These are phyloP conservation scores for Gonioctena quinquepunctata DNA, from an alignment of 1,140 invertebrate genomes.

Conservation along the genomic window DNA sequence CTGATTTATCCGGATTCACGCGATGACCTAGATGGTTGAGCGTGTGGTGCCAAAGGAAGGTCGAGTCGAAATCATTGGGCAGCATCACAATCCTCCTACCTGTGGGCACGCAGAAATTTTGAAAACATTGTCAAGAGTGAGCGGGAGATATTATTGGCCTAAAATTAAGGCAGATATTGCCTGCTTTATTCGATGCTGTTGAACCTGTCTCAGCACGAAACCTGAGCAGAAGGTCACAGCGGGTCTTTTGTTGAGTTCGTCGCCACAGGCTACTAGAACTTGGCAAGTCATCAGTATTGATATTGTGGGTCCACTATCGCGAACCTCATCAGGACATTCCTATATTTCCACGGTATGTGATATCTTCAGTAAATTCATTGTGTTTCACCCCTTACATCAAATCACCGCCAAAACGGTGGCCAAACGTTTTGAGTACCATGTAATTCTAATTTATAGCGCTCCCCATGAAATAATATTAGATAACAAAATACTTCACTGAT, in stretches of 20 bases:
- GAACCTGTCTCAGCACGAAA: background rate
- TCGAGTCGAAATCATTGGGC: background rate
- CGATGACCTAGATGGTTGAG: slow-evolving; percentile 32
- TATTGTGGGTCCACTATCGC: slow-evolving; percentile 28
- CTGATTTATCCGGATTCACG: background rate
- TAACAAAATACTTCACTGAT: slow-evolving; percentile 14
- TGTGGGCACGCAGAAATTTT: slow-evolving; percentile 9
- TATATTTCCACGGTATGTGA: slow-evolving; percentile 19
- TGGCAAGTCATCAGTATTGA: slow-evolving; percentile 10
- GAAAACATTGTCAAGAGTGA: slow-evolving; percentile 9
- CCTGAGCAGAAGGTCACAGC: background rate
- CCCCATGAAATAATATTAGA: slow-evolving; percentile 14
- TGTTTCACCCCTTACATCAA: slow-evolving; percentile 22
- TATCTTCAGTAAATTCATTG: slow-evolving; percentile 22
- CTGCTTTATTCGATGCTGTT: background rate
- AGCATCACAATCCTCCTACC: slow-evolving; percentile 9
- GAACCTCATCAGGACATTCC: slow-evolving; percentile 15
- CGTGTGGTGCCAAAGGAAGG: slow-evolving; percentile 15
- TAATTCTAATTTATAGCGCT: no score
- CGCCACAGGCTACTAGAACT: slow-evolving; percentile 28
- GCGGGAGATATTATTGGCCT: slow-evolving; percentile 10
- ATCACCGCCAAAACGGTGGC: slow-evolving; percentile 8
- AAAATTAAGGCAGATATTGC: background rate
- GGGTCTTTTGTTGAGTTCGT: slow-evolving; percentile 18
- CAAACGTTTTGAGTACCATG: slow-evolving; percentile 20